Conservation (phyloP, 53 echinoderm and acorn worm species). For the Echinometra lucunter region DNA sequence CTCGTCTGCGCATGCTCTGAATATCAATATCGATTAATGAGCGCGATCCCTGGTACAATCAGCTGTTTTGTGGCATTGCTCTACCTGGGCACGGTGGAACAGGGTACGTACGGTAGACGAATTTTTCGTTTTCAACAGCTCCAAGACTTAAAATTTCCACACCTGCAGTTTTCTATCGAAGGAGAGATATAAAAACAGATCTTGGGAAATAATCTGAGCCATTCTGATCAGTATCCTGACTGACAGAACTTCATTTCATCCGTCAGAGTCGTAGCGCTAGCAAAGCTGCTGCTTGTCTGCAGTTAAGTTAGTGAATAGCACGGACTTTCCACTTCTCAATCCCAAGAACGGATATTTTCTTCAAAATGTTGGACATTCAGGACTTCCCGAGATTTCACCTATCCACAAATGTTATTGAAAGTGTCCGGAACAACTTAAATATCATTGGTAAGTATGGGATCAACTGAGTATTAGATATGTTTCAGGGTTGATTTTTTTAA, state of each 20-base stretch:
- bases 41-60: not conserved
- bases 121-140: not conserved
- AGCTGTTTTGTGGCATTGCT: slow-evolving; percentile 34
- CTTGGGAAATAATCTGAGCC: not conserved
- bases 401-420: slow-evolving; percentile 54
- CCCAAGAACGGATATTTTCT: not conserved
- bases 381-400: slow-evolving; percentile 13
- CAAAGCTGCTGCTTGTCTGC: not conserved
- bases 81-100: not conserved
- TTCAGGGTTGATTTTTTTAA: not conserved
- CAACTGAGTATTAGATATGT: not conserved
- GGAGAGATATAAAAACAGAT: not conserved
- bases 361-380: slow-evolving; percentile 56
- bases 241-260: not conserved
- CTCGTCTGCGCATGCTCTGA: not conserved
- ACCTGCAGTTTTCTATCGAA: not conserved
- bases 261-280: not conserved
- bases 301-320: not conserved
- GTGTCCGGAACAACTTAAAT: slow-evolving; percentile 66
- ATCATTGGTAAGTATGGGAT: slow-evolving; percentile 40
- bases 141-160: not conserved
- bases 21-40: not conserved
- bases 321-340: not conserved
- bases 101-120: slow-evolving; percentile 10
- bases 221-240: not conserved